Percentiles rank a stretch among this genome's conserved stretches.
Evolutionary conservation across 2,888 invertebrate genomes (phyloP).

Genomic region (Metopia argyrocephala): DNA sequence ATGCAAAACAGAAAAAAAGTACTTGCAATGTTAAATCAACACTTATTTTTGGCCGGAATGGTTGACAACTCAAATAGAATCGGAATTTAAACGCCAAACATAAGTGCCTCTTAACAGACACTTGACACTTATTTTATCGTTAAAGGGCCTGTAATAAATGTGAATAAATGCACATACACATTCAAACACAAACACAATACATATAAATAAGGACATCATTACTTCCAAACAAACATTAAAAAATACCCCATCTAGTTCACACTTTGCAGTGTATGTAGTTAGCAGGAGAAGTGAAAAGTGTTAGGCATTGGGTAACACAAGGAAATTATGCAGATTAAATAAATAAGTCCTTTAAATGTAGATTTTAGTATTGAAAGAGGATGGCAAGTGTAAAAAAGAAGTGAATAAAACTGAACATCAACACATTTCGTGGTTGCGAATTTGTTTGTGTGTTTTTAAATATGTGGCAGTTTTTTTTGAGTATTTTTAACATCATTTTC

Average conservation of each 20-base stretch:
- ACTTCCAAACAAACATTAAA: constrained; percentile 52
- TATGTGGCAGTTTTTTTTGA: constrained; percentile 23
- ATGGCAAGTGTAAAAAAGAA: constrained; percentile 28
- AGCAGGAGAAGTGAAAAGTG: constrained; percentile 17
- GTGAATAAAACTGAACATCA: constrained; percentile 44
- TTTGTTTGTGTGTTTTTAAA: background rate
- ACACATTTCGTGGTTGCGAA: constrained; percentile 23
- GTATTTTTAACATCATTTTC: constrained; percentile 28
- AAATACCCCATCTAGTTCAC: constrained; percentile 38
- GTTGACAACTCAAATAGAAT: constrained; percentile 67
- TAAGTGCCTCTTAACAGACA: constrained; percentile 71
- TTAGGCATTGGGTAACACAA: constrained; percentile 37
- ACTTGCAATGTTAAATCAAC: constrained; percentile 60
- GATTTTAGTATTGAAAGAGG: constrained; percentile 18
- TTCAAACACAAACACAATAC: constrained; percentile 22
- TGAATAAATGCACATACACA: background rate
- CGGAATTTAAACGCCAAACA: constrained; percentile 64
- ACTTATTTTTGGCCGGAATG: constrained; percentile 62
- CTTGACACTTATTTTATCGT: constrained; percentile 68
- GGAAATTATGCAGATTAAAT: constrained; percentile 73
- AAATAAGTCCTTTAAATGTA: constrained; percentile 66
- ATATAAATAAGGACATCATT: constrained; percentile 29
- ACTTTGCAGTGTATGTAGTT: constrained; percentile 23
- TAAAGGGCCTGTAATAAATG: constrained; percentile 63
- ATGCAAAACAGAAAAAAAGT: constrained; percentile 13